Conservation (phyloP, 2,888 invertebrate genomes). For the Seira sanloemensis region DNA sequence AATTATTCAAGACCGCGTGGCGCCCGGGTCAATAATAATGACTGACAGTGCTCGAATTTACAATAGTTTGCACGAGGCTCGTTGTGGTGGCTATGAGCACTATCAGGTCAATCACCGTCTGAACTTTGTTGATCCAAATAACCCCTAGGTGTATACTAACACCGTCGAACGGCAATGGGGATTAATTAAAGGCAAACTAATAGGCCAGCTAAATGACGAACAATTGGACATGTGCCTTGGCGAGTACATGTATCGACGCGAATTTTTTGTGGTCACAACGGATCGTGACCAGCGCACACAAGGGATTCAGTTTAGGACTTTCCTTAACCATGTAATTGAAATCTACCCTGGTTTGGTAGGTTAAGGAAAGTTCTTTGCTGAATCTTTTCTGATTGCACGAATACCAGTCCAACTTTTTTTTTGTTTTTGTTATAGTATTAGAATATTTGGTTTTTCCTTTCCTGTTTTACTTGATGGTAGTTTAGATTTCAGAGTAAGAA, state of each 20-base stretch:
- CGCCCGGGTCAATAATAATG: slow-evolving; percentile 38
- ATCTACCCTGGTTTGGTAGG: too few relatives aligned
- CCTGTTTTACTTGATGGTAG: too few relatives aligned
- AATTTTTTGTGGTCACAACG: background rate
- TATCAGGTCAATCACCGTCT: slow-evolving; percentile 23
- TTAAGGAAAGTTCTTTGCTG: too few relatives aligned
- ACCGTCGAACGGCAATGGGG: slow-evolving; percentile 56
- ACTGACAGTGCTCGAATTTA: slow-evolving; percentile 43
- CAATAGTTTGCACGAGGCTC: slow-evolving; percentile 23
- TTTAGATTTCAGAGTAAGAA: too few relatives aligned
- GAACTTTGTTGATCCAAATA: slow-evolving; percentile 51
- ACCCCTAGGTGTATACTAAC: slow-evolving; percentile 50
- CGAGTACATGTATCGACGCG: slow-evolving; percentile 15
- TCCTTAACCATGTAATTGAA: too few relatives aligned
- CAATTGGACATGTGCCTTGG: slow-evolving; percentile 2
- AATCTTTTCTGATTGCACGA: too few relatives aligned
- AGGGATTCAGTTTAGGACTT: too few relatives aligned
- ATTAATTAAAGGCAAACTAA: slow-evolving; percentile 26
- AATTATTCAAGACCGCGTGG: slow-evolving; percentile 35
- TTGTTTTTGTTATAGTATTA: too few relatives aligned
- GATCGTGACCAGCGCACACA: too few relatives aligned
- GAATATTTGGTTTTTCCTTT: too few relatives aligned
- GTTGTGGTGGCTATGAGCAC: slow-evolving; percentile 22
- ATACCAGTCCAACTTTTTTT: too few relatives aligned
- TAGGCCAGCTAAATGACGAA: slow-evolving; percentile 10